Conservation (phyloP, 2,888 invertebrate genomes). For the Microchrysa polita region DNA sequence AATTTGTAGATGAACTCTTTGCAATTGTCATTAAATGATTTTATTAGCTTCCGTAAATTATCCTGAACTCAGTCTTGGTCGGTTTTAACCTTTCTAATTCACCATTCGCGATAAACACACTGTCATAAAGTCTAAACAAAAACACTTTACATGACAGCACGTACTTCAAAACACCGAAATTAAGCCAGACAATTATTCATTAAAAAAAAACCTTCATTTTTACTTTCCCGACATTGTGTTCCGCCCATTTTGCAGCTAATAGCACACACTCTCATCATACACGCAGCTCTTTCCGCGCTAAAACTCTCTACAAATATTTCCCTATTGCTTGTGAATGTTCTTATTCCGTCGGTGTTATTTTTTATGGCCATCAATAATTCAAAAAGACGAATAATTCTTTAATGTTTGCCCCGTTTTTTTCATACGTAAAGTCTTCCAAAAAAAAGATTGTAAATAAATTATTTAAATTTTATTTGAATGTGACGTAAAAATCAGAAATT, state of each 20-base stretch:
- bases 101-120: too few relatives aligned
- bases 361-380: slow-evolving; percentile 49
- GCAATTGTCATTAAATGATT: too few relatives aligned
- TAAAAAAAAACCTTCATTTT: slow-evolving; percentile 18
- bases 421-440: background rate
- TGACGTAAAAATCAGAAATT: slow-evolving; percentile 41
- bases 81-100: too few relatives aligned
- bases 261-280: background rate
- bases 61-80: too few relatives aligned
- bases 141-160: background rate
- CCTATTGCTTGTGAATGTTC: too few relatives aligned
- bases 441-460: slow-evolving; percentile 4
- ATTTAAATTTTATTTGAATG: slow-evolving; percentile 40
- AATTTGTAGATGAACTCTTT: too few relatives aligned
- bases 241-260: background rate
- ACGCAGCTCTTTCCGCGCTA: background rate
- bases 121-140: too few relatives aligned
- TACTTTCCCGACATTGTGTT: background rate
- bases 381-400: slow-evolving; percentile 46
- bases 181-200: slow-evolving; percentile 27
- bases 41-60: too few relatives aligned
- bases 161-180: slow-evolving; percentile 45
- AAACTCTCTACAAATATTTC: too few relatives aligned
- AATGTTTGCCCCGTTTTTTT: slow-evolving; percentile 36
- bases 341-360: slow-evolving; percentile 32